Conservation (phyloP, 1,140 invertebrate species). For the Riptortus pedestris region DNA sequence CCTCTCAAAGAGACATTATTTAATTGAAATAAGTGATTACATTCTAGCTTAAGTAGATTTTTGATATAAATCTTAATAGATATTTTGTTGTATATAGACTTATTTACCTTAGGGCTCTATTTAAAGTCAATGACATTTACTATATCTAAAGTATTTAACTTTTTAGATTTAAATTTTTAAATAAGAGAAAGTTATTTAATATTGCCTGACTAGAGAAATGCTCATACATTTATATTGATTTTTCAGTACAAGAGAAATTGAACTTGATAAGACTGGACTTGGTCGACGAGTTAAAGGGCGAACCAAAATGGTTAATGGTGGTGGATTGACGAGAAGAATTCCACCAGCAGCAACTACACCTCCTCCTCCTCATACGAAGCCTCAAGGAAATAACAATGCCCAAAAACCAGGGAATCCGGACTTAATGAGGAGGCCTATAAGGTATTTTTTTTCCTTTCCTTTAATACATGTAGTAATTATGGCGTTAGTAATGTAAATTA, state of each 20-base stretch:
- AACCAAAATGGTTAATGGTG: not conserved
- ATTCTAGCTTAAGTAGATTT: too few relatives aligned
- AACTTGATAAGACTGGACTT: constrained; percentile 70
- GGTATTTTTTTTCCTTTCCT: constrained; percentile 42
- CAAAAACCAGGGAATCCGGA: constrained; percentile 43
- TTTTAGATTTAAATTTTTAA: too few relatives aligned
- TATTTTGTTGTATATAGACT: too few relatives aligned
- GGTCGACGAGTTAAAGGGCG: constrained; percentile 29
- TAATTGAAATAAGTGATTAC: too few relatives aligned
- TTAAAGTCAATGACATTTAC: too few relatives aligned
- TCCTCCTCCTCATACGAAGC: constrained; percentile 26
- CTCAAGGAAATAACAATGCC: constrained; percentile 31
- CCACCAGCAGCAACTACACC: constrained; percentile 21
- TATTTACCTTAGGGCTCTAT: too few relatives aligned
- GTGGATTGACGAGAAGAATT: constrained; percentile 29
- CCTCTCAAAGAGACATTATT: too few relatives aligned
- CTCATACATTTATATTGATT: constrained; percentile 28
- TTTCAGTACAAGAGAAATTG: constrained; percentile 79
- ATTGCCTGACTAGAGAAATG: too few relatives aligned
- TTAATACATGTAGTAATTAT: not conserved
- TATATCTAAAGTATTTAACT: too few relatives aligned
- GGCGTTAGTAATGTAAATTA: not conserved
- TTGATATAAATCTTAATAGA: too few relatives aligned
- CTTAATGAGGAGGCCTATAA: constrained; percentile 56
- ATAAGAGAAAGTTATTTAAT: too few relatives aligned